Conservation (phyloP, 2,888 invertebrate species). For the Magallana nippona region DNA sequence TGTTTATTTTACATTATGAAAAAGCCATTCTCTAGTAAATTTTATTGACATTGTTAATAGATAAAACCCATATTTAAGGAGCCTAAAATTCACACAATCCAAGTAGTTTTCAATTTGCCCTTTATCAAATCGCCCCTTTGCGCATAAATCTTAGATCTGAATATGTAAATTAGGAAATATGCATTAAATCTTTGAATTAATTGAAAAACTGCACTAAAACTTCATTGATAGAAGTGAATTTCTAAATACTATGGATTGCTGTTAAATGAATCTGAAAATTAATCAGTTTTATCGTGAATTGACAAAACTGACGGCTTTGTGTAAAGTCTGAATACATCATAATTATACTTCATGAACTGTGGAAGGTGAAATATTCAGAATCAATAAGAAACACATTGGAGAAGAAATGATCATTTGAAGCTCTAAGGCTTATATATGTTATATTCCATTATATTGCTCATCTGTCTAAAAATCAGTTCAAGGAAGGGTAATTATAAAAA, state of each 20-base stretch:
- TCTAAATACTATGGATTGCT: slow-evolving; percentile 28
- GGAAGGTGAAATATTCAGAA: background rate
- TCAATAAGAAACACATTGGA: background rate
- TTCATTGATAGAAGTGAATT: slow-evolving; percentile 22
- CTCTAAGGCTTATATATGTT: too few species aligned
- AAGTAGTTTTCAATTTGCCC: slow-evolving; percentile 29
- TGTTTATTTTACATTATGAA: slow-evolving; percentile 35
- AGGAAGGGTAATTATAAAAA: too few species aligned
- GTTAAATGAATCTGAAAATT: slow-evolving; percentile 33
- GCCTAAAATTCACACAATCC: slow-evolving; percentile 26
- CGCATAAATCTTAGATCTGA: slow-evolving; percentile 19
- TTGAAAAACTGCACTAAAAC: slow-evolving; percentile 23
- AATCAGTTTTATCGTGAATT: slow-evolving; percentile 29
- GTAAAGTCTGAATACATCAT: slow-evolving; percentile 23
- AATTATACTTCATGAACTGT: background rate
- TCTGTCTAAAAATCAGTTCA: too few species aligned
- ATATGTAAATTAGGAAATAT: slow-evolving; percentile 29
- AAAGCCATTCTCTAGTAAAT: slow-evolving; percentile 30
- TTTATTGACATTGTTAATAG: slow-evolving; percentile 35
- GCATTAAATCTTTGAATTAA: slow-evolving; percentile 32
- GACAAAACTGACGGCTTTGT: background rate
- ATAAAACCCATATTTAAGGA: slow-evolving; percentile 33
- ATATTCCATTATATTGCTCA: too few species aligned
- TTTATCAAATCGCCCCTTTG: slow-evolving; percentile 28
- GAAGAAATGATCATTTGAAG: too few species aligned